Base-by-base conservation (phyloP, 2,888 invertebrate genomes). In the Diplazon laetatorius region DNA sequence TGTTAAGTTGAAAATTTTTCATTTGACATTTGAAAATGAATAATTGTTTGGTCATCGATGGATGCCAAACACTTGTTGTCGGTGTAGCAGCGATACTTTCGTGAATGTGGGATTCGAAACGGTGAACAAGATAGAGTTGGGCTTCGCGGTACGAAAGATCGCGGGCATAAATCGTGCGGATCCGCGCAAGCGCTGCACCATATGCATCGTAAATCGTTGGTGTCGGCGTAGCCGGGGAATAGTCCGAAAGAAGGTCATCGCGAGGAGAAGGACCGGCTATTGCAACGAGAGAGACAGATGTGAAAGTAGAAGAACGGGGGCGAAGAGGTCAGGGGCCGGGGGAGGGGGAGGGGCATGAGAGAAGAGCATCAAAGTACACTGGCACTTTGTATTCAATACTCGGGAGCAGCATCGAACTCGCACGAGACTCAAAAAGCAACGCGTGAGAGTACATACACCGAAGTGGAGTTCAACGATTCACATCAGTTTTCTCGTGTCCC, bases 121-220 rank as follows among this genome's bases (percentile, higher is more conserved):
- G 62, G 30, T 6, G 14, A 8, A 42, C 30, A 70, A 46, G 70
- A 62, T 25, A 44, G 22, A 52, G 60, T 66, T 74, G 60, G 48
- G 60, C 70, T 65, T 70, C 30, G n/a, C n/a, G 60, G 65, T 50
- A 48, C 39, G 59, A 46, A 39, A 74, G 74, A 78, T 70, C 74
- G 20, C 16, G 14, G 69, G 65, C 65, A 78, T 78, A 78, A 78
- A 78, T 78, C 39, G 59, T 52, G n/a, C n/a, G 52, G 46, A 73
- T 66, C 65, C 59, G 57, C 74, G 65, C 42, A 30, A 57, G 72
- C 52, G n/a, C 42, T 68, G 68, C 74, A 65, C 70, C 74, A 74
- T 74, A 70, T 78, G 78, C 74, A 78, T 78, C 78, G 78, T 78
- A 78, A 78, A 78, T 78, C 78, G 74, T 57, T 44, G 50, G 55